phyloP scores from a whole-genome alignment of 2,113 vertebrate species.

The Ellobius talpinus region DNA sequence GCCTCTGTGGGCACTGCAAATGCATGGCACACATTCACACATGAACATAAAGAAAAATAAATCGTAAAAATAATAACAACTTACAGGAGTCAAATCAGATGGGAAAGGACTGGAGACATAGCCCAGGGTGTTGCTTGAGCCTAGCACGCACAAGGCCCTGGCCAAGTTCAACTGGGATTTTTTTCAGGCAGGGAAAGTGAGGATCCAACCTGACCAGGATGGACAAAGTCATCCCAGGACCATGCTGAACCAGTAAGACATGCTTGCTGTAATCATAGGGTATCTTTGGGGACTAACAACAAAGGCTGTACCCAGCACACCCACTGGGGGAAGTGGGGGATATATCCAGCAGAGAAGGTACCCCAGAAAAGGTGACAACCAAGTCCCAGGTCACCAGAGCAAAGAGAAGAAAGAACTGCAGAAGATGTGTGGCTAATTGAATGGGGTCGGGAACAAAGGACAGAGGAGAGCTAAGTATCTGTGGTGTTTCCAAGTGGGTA shows the following conservation, averaged over 20 bases:
- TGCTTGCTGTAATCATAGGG: neutral
- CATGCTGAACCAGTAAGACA: neutral
- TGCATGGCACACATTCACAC: neutral
- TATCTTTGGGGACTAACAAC: neutral
- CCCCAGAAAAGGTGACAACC: neutral
- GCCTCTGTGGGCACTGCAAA: neutral
- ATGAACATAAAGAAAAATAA: neutral
- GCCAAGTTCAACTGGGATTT: too few relatives aligned
- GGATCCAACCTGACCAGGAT: neutral
- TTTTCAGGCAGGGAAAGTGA: neutral
- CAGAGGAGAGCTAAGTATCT: neutral
- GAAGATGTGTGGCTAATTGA: neutral
- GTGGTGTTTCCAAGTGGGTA: neutral
- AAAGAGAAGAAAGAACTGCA: conserved; percentile 38
- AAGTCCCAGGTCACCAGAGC: neutral
- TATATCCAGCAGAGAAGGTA: neutral
- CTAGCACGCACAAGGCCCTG: neutral
- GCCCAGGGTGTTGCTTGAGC: too few relatives aligned
- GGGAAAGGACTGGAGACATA: neutral
- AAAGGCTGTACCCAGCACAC: neutral
- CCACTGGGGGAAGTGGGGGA: neutral
- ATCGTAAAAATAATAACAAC: neutral
- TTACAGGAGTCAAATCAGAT: neutral
- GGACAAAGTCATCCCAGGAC: neutral
- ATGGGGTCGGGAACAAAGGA: neutral